These are phyloP conservation scores for Aix galericulata DNA, from an alignment of 2,113 vertebrate genomes.

Conservation along the genomic window DNA sequence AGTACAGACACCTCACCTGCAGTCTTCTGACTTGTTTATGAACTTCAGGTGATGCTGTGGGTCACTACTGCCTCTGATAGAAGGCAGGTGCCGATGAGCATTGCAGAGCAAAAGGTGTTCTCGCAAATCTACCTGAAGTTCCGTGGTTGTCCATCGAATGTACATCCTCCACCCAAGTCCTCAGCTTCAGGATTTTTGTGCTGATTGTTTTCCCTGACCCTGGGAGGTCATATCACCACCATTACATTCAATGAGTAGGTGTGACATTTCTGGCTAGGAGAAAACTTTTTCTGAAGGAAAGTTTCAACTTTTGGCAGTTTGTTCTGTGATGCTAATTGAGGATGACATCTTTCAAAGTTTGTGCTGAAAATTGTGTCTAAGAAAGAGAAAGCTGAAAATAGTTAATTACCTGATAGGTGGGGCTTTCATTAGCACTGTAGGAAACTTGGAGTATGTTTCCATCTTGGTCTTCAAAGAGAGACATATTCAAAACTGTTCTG, in stretches of 20 bases:
- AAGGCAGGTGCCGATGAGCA: neutral
- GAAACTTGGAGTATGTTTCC: neutral
- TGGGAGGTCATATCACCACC: neutral
- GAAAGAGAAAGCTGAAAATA: neutral
- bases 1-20: neutral
- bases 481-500: neutral
- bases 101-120: neutral
- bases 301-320: neutral
- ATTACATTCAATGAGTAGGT: rapidly evolving
- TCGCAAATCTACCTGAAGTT: neutral
- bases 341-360: neutral
- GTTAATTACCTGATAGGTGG: neutral
- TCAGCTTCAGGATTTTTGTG: neutral
- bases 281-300: neutral
- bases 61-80: neutral
- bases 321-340: neutral
- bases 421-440: neutral
- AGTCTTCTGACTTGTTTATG: neutral
- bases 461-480: neutral
- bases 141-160: neutral
- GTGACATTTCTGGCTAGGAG: neutral
- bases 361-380: neutral
- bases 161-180: neutral
- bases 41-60: neutral
- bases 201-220: neutral